Percentiles rank a stretch among this genome's conserved stretches.
Evolutionary conservation across 2,888 invertebrate species (phyloP).

Genomic region (Lasioglossum zephyrum): DNA sequence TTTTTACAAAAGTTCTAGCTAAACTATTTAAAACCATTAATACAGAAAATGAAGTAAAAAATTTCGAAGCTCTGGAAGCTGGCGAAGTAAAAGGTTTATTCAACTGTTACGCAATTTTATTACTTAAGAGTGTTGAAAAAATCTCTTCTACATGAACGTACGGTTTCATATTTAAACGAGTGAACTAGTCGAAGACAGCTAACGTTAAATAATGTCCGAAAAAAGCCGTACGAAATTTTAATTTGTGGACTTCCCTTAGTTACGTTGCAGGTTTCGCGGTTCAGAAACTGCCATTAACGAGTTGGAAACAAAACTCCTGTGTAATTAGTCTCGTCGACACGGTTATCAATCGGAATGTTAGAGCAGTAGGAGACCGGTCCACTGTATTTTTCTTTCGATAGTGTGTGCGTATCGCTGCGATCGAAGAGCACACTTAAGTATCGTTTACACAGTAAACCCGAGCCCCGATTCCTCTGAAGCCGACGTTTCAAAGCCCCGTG

Average conservation of each 20-base stretch:
- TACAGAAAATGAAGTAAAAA: too few species aligned
- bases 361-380: neutral
- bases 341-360: slow-evolving; percentile 1
- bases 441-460: neutral
- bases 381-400: slow-evolving; percentile 2
- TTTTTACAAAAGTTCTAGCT: too few species aligned
- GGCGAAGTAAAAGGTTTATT: neutral
- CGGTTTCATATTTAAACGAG: neutral
- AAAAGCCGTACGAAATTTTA: neutral
- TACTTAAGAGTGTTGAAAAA: too few species aligned
- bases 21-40: too few species aligned
- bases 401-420: neutral
- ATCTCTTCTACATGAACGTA: neutral
- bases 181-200: neutral
- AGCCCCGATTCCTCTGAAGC: neutral
- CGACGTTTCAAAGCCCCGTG: neutral
- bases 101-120: neutral
- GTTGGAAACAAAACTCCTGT: neutral
- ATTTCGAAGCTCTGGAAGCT: too few species aligned
- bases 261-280: neutral
- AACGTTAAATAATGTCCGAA: neutral
- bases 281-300: neutral
- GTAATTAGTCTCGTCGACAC: neutral
- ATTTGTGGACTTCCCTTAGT: neutral
- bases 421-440: neutral